Evolutionary conservation across 2,113 vertebrate species (phyloP).

Genomic region (Atherinomorus stipes): DNA sequence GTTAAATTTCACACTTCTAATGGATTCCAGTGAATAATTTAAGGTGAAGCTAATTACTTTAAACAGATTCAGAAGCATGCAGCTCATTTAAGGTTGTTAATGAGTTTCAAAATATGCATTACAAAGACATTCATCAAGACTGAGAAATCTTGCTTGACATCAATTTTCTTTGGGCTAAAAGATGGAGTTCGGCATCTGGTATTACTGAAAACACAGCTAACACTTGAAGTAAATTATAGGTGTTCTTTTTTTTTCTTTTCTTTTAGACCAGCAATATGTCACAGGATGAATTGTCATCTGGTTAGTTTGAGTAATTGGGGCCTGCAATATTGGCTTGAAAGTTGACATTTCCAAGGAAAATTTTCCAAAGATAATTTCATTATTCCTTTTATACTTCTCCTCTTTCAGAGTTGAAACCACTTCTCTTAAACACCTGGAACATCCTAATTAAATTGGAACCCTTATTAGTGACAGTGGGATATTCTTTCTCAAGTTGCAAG

Average conservation of each 20-base stretch:
- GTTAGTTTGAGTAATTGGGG: not conserved
- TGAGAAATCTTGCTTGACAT: constrained; percentile 48
- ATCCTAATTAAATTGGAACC: too few species aligned
- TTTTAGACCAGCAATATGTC: too few species aligned
- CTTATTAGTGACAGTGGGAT: too few species aligned
- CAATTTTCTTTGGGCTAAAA: constrained; percentile 25
- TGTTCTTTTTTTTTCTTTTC: not conserved
- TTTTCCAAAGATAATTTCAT: too few species aligned
- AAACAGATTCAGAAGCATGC: constrained; percentile 60
- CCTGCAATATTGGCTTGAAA: not conserved
- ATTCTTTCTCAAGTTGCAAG: too few species aligned
- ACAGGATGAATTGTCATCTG: not conserved
- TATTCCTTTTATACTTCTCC: not conserved
- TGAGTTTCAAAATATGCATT: constrained; percentile 66
- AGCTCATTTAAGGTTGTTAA: constrained; percentile 62
- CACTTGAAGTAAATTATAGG: too few species aligned
- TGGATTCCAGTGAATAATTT: constrained; percentile 63
- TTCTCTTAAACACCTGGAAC: too few species aligned
- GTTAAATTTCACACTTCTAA: constrained; percentile 54
- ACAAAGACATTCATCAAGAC: constrained; percentile 64
- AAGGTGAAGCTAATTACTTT: constrained; percentile 66
- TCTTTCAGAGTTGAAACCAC: too few species aligned
- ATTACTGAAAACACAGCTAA: not conserved
- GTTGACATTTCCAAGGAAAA: too few species aligned
- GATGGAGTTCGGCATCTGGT: not conserved